Evolutionary conservation across 2,888 invertebrate genomes (phyloP), one percentile per base, ranked within the genome.

Genomic region (Iphiclides podalirius): DNA sequence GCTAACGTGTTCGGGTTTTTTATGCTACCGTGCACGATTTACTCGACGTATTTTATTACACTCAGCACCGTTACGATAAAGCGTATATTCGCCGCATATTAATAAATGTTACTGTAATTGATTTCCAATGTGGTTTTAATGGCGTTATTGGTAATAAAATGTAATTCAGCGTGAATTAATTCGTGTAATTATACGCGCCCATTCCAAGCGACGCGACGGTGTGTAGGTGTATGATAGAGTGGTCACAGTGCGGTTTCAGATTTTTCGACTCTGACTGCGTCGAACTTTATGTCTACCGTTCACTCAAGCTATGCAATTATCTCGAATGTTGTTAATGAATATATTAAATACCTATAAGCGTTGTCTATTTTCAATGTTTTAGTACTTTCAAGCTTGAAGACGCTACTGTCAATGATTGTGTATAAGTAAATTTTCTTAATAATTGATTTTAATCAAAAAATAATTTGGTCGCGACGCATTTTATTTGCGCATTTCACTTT

Each of bases 71-170:
- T 20, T 34, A 34, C n/a, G 34, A 36, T 13, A 23, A n/a, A 13
- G 14, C 14, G 35, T 35, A 43, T 35, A 35, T 43, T 35, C 13
- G 14, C 35, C 42, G 7, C 34, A 34, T 23, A 23, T 35, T 43
- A 23, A 43, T 35, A 43, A 35, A 43, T 15, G 26, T 15, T 6
- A 26, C 11, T 23, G 11, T 36, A 43, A 43, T 43, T 43, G 43
- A 43, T 43, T 23, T 26, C 35, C 14, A 36, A 35, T 43, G 43
- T 35, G 35, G 43, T 43, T 43, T 43, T 35, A 43, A 36, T 35
- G 13, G 35, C 35, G 14, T 20, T 26, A 35, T 23, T 35, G 14
- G 23, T 15, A 14, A 35, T 35, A 15, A 43, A 35, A 35, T 35
- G 2, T 23, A 23, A 35, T 35, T n/a, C 14, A 35, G 7, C 23